These are phyloP conservation scores for Nilaparvata lugens DNA, from an alignment of 1,140 invertebrate genomes.

Conservation along the genomic window DNA sequence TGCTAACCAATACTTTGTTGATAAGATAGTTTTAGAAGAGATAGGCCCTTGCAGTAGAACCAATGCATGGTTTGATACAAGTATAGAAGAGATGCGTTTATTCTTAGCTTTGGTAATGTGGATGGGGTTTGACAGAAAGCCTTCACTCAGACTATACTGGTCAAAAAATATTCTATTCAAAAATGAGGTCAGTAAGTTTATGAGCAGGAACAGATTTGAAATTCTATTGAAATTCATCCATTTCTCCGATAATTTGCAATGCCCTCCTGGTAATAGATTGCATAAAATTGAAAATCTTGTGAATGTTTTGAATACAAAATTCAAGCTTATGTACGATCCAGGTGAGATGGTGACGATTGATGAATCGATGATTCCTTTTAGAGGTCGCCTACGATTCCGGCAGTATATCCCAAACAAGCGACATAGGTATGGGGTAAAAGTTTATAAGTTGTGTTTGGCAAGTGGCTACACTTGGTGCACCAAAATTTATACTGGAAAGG, in stretches of 20 bases:
- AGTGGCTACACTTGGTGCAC: constrained; percentile 26
- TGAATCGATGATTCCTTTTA: constrained; percentile 34
- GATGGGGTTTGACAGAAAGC: constrained; percentile 9
- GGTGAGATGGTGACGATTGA: constrained; percentile 32
- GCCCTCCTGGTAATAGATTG: background rate
- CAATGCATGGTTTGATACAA: background rate
- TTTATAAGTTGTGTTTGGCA: constrained; percentile 31
- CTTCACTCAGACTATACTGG: constrained; percentile 9
- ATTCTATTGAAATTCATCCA: constrained; percentile 11
- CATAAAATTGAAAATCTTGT: constrained; percentile 24
- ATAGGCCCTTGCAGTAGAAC: background rate
- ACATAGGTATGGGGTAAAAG: constrained; percentile 34
- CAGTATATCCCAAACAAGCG: constrained; percentile 37
- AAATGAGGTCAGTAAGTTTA: constrained; percentile 7
- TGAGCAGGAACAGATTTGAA: constrained; percentile 14
- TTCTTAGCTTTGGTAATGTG: constrained; percentile 5
- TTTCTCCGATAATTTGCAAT: constrained; percentile 8
- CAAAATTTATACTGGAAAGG: constrained; percentile 28
- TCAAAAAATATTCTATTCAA: constrained; percentile 8
- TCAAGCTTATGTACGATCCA: constrained; percentile 20
- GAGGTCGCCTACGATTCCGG: constrained; percentile 32
- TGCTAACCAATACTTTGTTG: background rate
- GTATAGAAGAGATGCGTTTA: background rate
- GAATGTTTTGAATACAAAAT: constrained; percentile 16
- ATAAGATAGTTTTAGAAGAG: background rate